Evolutionary conservation across 2,797 vertebrate species (phyloP).

Genomic region (Pyrocephalus nanus): DNA sequence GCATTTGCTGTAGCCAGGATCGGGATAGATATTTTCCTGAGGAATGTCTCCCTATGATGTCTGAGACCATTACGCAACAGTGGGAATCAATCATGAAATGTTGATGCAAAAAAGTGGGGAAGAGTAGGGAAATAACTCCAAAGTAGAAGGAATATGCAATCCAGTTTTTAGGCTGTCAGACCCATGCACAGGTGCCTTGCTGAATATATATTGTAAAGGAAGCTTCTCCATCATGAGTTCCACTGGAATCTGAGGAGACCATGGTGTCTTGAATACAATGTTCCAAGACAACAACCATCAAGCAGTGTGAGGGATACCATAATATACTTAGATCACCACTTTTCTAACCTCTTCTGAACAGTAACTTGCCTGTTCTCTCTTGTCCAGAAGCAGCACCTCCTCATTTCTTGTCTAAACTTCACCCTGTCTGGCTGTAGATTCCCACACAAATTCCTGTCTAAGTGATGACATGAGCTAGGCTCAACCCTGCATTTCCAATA

Average conservation of each 20-base stretch:
- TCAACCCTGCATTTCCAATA: neutral
- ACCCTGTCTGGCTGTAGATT: neutral
- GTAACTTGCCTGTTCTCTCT: neutral
- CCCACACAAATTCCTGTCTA: neutral
- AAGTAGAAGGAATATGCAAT: neutral
- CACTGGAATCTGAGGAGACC: neutral
- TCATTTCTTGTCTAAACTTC: neutral
- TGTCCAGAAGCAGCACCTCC: neutral
- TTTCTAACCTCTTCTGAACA: neutral
- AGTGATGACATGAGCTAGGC: neutral
- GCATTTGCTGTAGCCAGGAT: neutral
- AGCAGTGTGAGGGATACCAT: neutral
- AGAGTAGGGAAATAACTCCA: neutral
- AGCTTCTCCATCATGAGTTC: neutral
- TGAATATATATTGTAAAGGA: neutral
- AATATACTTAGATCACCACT: neutral
- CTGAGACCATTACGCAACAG: neutral
- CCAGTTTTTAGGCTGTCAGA: neutral
- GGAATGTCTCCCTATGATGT: neutral
- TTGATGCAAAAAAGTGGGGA: neutral
- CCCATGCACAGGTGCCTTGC: neutral
- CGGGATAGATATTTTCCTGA: neutral
- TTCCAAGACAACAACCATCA: neutral
- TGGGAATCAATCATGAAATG: neutral
- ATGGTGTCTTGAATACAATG: neutral